Percentiles rank a stretch among this genome's conserved stretches.
Evolutionary conservation across 2,113 vertebrate genomes (phyloP).

Genomic region (Centropristis striata): DNA sequence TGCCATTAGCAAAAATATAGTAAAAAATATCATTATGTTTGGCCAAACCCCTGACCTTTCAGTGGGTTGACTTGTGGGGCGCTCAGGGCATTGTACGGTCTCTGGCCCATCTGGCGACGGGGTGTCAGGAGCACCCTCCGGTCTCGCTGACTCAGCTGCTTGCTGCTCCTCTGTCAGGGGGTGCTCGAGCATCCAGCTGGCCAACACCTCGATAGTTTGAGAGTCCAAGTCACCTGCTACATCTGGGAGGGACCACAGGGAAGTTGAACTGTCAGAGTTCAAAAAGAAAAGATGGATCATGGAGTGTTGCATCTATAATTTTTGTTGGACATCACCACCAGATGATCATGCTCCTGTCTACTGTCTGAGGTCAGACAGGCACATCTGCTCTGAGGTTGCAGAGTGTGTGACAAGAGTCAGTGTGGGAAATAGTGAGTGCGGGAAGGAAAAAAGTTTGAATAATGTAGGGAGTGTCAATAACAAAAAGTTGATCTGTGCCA

Average conservation of each 20-base stretch:
- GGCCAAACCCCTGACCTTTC: constrained; percentile 78
- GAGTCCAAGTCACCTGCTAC: constrained; percentile 86
- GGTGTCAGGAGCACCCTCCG: constrained; percentile 69
- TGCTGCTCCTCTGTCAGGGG: constrained; percentile 84
- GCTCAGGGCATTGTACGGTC: constrained; percentile 86
- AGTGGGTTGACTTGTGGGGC: constrained; percentile 74
- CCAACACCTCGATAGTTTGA: constrained; percentile 86
- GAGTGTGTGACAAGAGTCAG: background rate
- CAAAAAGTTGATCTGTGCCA: background rate
- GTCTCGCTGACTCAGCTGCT: constrained; percentile 55
- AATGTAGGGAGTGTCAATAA: background rate
- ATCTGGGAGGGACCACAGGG: constrained; percentile 71
- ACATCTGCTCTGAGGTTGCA: constrained; percentile 37
- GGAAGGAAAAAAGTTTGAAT: background rate
- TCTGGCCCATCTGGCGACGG: constrained; percentile 86
- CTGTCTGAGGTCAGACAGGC: constrained; percentile 20
- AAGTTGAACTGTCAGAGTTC: constrained; percentile 62
- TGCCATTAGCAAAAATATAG: rapidly evolving
- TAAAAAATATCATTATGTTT: background rate
- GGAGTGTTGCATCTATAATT: constrained; percentile 23
- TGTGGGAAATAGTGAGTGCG: background rate
- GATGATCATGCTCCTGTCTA: background rate
- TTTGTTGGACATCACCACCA: constrained; percentile 27
- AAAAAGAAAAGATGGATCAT: constrained; percentile 44
- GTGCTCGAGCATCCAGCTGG: constrained; percentile 90